Conservation (phyloP, 2,113 vertebrate species). For the Rhea americana region DNA sequence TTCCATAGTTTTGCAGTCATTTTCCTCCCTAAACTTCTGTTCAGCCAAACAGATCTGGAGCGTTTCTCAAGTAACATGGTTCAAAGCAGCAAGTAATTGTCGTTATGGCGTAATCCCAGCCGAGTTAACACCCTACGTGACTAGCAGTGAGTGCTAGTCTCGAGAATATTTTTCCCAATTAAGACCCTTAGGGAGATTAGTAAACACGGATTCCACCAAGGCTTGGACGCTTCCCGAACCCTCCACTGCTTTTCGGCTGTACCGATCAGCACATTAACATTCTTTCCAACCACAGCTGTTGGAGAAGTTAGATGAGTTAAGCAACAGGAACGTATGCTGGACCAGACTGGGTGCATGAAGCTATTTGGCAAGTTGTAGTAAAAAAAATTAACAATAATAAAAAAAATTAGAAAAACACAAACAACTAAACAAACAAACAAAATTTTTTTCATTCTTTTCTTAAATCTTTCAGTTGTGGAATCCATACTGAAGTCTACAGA, state of each 20-base stretch:
- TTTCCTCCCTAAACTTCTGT: background rate
- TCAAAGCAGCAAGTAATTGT: background rate
- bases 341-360: background rate
- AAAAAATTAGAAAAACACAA: too few species aligned
- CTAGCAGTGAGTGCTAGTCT: background rate
- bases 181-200: background rate
- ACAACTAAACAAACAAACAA: background rate
- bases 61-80: background rate
- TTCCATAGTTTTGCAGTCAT: background rate
- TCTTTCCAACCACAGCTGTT: slow-evolving; percentile 37
- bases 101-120: background rate
- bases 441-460: background rate
- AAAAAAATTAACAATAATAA: background rate
- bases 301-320: background rate
- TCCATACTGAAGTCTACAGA: background rate
- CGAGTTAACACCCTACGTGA: background rate
- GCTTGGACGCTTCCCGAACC: background rate
- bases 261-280: background rate
- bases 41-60: background rate
- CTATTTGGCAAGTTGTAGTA: background rate
- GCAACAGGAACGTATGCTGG: background rate
- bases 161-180: background rate
- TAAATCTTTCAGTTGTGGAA: slow-evolving; percentile 32
- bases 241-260: background rate
- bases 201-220: background rate